Evolutionary conservation across 1,140 invertebrate species (phyloP).

Genomic region (Scaptomyza hsui): DNA sequence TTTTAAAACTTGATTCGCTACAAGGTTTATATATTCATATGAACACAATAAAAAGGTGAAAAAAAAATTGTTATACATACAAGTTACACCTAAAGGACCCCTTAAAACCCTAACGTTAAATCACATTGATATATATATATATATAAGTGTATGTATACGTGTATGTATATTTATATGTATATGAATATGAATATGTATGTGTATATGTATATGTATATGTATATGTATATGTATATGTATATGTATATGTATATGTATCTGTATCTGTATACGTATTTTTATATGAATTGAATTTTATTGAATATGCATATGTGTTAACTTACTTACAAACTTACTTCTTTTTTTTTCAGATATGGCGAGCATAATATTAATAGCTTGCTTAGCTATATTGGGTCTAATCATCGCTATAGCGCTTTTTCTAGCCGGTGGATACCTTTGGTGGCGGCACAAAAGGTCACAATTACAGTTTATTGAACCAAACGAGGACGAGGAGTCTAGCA

Average conservation of each 20-base stretch:
- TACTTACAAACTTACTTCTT: conserved; percentile 3
- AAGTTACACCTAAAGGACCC: no score
- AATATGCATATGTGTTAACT: not conserved
- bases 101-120: no score
- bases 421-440: conserved; percentile 83
- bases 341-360: conserved; percentile 79
- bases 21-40: conserved; percentile 19
- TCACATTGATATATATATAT: conserved; percentile 7
- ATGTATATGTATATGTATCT: conserved; percentile 2
- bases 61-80: not conserved
- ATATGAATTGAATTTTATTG: not conserved
- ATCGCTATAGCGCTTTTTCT: conserved; percentile 78
- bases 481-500: conserved; percentile 82
- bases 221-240: conserved; percentile 1
- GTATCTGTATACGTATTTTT: conserved; percentile 3
- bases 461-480: conserved; percentile 83
- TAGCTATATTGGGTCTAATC: conserved; percentile 77
- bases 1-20: not conserved
- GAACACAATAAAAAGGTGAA: conserved; percentile 14
- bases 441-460: conserved; percentile 83
- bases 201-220: conserved; percentile 7
- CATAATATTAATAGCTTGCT: conserved; percentile 74
- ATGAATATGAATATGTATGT: not conserved
- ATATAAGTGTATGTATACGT: conserved; percentile 2
- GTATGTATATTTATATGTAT: not conserved